Evolutionary conservation across 2,113 vertebrate genomes (phyloP).

Genomic region (Gallinago jamesoni): DNA sequence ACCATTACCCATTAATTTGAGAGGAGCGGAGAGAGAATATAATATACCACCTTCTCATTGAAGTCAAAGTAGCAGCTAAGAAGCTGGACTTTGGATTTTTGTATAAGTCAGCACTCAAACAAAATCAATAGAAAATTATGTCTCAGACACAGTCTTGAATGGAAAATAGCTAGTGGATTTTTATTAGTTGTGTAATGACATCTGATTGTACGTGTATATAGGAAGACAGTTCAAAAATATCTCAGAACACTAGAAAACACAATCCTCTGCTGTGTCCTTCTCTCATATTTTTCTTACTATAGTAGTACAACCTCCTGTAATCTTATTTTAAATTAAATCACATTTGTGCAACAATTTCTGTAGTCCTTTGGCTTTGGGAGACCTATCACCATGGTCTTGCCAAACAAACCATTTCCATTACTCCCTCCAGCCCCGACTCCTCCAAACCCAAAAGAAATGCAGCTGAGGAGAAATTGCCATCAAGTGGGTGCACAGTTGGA

Average conservation of each 20-base stretch:
- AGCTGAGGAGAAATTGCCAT: not conserved
- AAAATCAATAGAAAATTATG: not conserved
- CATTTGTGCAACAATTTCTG: not conserved
- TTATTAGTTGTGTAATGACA: not conserved
- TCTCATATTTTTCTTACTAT: not conserved
- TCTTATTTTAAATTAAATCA: not conserved
- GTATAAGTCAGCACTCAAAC: not conserved
- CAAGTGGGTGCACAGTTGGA: not conserved
- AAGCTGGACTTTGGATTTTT: not conserved
- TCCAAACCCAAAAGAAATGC: not conserved
- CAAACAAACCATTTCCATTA: not conserved
- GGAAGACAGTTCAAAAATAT: not conserved
- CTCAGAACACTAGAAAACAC: not conserved
- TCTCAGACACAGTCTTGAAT: not conserved
- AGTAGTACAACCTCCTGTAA: not conserved
- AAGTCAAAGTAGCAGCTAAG: not conserved
- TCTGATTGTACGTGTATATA: fast-evolving
- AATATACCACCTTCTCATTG: not conserved
- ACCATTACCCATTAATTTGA: not conserved
- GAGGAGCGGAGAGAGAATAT: not conserved
- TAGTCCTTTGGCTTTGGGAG: not conserved
- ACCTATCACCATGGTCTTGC: not conserved
- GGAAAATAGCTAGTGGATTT: not conserved
- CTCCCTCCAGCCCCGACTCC: not conserved
- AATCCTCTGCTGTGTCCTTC: not conserved